A percentile compares a stretch with the other conserved stretches of the same genome.
Conservation (phyloP, 2,797 vertebrate species). For the Sparus aurata region DNA sequence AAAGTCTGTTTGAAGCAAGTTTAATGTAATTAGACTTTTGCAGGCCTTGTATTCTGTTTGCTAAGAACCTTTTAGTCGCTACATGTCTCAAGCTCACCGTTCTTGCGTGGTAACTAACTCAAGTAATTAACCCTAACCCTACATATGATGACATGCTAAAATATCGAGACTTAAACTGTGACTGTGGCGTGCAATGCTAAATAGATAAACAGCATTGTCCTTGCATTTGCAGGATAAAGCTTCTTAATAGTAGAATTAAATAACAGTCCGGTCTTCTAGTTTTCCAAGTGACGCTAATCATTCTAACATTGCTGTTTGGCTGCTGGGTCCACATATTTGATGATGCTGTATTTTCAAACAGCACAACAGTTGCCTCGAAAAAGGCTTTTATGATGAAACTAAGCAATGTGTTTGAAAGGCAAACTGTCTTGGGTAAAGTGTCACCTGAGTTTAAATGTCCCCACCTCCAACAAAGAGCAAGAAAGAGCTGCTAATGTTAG, state of each 20-base stretch:
- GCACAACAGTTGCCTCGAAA: too few species aligned
- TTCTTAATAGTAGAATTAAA: background rate
- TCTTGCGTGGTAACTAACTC: too few species aligned
- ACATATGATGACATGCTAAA: background rate
- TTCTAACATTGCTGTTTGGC: background rate
- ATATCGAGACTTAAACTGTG: background rate
- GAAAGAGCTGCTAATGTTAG: background rate
- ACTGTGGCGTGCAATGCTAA: background rate
- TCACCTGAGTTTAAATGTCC: background rate
- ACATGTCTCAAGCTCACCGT: too few species aligned
- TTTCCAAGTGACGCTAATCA: too few species aligned
- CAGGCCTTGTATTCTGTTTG: background rate
- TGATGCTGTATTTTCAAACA: too few species aligned
- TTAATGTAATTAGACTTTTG: conserved; percentile 12
- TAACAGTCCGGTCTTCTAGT: too few species aligned
- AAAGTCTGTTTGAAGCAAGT: conserved; percentile 15
- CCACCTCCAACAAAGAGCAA: background rate
- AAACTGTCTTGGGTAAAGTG: background rate
- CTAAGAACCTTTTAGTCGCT: too few species aligned
- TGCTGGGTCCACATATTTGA: background rate
- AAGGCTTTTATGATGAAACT: too few species aligned
- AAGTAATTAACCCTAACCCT: background rate
- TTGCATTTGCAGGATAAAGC: background rate
- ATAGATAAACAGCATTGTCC: background rate
- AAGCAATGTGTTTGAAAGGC: too few species aligned